Evolutionary conservation across 2,797 vertebrate genomes (phyloP), one percentile per base, ranked within the genome.

Genomic region (Sebastes cheni): DNA sequence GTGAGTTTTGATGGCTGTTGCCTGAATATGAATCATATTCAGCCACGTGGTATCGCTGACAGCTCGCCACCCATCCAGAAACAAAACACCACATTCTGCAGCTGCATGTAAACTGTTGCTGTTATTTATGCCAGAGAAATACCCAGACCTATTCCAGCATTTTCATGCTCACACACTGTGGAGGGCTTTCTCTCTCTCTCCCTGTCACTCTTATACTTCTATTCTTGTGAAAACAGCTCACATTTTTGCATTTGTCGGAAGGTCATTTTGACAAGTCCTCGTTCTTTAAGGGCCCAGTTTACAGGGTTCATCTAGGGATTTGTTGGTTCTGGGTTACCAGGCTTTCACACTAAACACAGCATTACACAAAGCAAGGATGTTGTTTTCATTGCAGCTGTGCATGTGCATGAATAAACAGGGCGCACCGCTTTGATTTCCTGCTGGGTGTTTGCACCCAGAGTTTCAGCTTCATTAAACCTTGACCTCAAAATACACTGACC

Each of bases 41-140:
- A 77, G 73, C 62, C 75, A 72, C 2, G n/a, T 64, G 75, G 73
- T 85, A 80, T 85, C 27, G n/a, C 84, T 89, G 88, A 92, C 86
- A 91, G 89, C 84, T 90, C 73, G 4, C 86, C 88, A 80, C 73
- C 85, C 84, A 86, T 88, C 77, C 81, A 82, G 81, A 91, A 90
- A 86, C 82, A 83, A 80, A 85, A 82, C 88, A 75, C 67, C 84
- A 76, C 73, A 56, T 83, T 82, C 82, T 86, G 83, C 83, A 79
- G 89, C 85, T 85, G 88, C 79, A 86, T 80, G 80, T 74, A 84
- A 88, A 87, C 81, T 59, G 39, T 36, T 82, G 82, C 67, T 69
- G 81, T 86, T 85, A 83, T 91, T 81, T 79, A 72, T 84, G 79
- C 77, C n/a, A 46, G 27, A 66, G 72, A 83, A 89, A 87, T 78